Percentiles rank a stretch among this genome's conserved stretches.
Evolutionary conservation across 2,797 vertebrate species (phyloP).

Genomic region (Tenualosa ilisha): DNA sequence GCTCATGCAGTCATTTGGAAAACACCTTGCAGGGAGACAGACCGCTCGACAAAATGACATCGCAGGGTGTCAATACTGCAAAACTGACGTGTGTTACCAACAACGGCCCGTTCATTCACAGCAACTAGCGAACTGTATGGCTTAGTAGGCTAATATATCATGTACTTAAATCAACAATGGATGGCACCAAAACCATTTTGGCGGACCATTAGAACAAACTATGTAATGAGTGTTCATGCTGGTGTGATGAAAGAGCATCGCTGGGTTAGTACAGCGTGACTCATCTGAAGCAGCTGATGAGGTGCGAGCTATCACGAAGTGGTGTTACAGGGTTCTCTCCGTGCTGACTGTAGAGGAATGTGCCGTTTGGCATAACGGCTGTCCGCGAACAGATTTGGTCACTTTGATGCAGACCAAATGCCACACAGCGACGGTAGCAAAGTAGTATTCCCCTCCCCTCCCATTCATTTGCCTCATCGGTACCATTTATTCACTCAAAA

Average conservation of each 20-base stretch:
- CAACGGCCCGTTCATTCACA: background rate
- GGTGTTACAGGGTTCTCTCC: slow-evolving; percentile 36
- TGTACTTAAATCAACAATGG: background rate
- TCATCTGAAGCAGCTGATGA: slow-evolving; percentile 59
- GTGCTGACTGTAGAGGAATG: slow-evolving; percentile 52
- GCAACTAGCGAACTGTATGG: background rate
- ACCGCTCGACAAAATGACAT: background rate
- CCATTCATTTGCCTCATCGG: background rate
- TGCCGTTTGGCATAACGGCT: slow-evolving; percentile 49
- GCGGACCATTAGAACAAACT: background rate
- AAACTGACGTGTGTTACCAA: slow-evolving; percentile 9
- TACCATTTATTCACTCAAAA: background rate
- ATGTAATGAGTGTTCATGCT: background rate
- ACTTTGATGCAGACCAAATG: background rate
- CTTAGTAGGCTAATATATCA: background rate
- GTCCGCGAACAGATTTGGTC: background rate
- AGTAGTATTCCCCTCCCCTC: background rate
- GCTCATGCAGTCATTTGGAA: background rate
- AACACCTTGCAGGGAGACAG: background rate
- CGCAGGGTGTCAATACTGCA: slow-evolving; percentile 30
- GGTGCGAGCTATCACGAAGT: slow-evolving; percentile 50
- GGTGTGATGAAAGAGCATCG: slow-evolving; percentile 26
- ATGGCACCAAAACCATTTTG: background rate
- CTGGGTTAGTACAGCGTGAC: slow-evolving; percentile 51
- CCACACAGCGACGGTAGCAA: background rate